Percentiles rank a stretch among this genome's conserved stretches.
Evolutionary conservation across 2,113 vertebrate genomes (phyloP).

Genomic region (Morone chrysops): DNA sequence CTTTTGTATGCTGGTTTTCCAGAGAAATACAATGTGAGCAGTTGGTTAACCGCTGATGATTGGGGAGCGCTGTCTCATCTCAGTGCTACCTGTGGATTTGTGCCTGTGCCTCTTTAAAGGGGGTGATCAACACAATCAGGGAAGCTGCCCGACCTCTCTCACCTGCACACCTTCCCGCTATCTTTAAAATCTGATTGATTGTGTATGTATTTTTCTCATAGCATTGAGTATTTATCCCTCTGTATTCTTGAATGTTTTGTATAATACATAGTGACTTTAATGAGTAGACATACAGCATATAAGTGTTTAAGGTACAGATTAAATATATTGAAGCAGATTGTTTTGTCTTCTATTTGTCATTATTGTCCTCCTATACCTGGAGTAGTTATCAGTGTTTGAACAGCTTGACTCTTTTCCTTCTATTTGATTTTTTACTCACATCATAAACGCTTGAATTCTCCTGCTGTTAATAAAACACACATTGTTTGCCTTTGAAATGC

Average conservation of each 20-base stretch:
- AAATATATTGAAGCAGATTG: constrained; percentile 66
- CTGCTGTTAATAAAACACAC: not conserved
- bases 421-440: not conserved
- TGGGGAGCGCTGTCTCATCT: constrained; percentile 23
- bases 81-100: constrained; percentile 65
- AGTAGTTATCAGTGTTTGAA: not conserved
- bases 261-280: constrained; percentile 57
- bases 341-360: not conserved
- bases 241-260: constrained; percentile 77
- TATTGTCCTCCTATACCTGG: too few relatives aligned
- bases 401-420: not conserved
- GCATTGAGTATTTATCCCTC: constrained; percentile 43
- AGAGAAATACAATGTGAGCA: not conserved
- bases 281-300: constrained; percentile 52
- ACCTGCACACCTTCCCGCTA: constrained; percentile 27
- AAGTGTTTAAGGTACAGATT: constrained; percentile 62
- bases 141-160: constrained; percentile 46
- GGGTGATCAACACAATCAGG: constrained; percentile 56
- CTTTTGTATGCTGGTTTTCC: constrained; percentile 16
- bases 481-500: constrained; percentile 2
- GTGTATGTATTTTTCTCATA: constrained; percentile 52
- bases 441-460: not conserved
- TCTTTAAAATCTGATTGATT: constrained; percentile 22
- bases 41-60: constrained; percentile 14
- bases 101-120: constrained; percentile 66